These are phyloP conservation scores for Stenodema calcarata DNA, from an alignment of 2,888 invertebrate genomes.

Conservation along the genomic window DNA sequence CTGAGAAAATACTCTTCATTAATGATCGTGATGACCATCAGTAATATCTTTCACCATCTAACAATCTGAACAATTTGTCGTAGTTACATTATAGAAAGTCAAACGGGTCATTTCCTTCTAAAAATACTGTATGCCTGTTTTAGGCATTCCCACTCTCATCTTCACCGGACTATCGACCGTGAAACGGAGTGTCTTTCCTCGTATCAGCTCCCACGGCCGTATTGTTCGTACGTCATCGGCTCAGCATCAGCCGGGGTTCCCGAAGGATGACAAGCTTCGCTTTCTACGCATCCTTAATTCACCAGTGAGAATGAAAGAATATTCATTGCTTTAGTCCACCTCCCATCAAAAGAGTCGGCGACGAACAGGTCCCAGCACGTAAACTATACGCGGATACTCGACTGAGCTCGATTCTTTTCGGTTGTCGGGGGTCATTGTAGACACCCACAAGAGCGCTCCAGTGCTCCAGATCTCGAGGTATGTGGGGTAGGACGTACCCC, in stretches of 20 bases:
- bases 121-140: not conserved
- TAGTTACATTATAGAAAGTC: not conserved
- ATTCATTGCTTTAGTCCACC: conserved; percentile 15
- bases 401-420: not conserved
- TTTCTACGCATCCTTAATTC: conserved; percentile 22
- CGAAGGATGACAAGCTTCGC: conserved; percentile 19
- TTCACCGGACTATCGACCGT: not conserved
- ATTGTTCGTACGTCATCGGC: conserved; percentile 23
- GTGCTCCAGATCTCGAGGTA: not conserved
- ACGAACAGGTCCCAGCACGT: not conserved
- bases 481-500: not conserved
- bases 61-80: too few relatives aligned
- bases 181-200: not conserved
- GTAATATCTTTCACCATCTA: too few relatives aligned
- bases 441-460: conserved; percentile 4
- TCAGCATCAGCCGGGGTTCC: not conserved
- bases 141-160: not conserved
- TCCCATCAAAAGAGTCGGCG: not conserved
- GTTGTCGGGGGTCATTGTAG: conserved; percentile 20
- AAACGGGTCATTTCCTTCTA: not conserved
- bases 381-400: not conserved
- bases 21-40: not conserved
- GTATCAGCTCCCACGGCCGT: not conserved
- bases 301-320: conserved; percentile 16
- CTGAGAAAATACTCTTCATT: not conserved